A percentile compares a stretch with the other conserved stretches of the same genome.
Evolutionary conservation across 2,888 invertebrate species (phyloP).

Genomic region (Saturnia japonica): DNA sequence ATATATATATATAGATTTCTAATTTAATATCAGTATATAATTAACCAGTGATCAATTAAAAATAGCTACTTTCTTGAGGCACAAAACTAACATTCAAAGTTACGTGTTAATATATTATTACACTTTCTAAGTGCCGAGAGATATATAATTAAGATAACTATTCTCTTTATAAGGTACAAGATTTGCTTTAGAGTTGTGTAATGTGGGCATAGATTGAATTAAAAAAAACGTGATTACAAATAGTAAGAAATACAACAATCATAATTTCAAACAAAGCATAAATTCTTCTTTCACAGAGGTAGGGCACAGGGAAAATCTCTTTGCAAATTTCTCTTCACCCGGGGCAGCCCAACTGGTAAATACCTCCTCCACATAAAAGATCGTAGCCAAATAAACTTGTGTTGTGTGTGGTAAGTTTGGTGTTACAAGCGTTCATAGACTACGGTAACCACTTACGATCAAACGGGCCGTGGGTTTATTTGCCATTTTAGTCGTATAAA

Average conservation of each 20-base stretch:
- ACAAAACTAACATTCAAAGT: constrained; percentile 15
- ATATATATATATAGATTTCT: too few relatives aligned
- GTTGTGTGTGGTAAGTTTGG: too few relatives aligned
- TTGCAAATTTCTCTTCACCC: too few relatives aligned
- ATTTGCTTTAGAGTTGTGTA: constrained; percentile 12
- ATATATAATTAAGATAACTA: constrained; percentile 22
- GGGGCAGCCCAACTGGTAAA: too few relatives aligned
- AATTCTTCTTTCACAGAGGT: too few relatives aligned
- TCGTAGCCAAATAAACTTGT: too few relatives aligned
- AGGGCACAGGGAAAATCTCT: too few relatives aligned
- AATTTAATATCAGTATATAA: constrained; percentile 8
- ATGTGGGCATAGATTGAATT: constrained; percentile 7
- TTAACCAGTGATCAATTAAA: constrained; percentile 14
- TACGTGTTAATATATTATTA: constrained; percentile 22
- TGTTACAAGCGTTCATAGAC: too few relatives aligned
- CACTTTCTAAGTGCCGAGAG: constrained; percentile 22
- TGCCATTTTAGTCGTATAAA: too few relatives aligned
- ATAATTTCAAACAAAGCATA: neutral
- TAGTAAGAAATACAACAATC: neutral
- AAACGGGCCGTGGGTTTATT: too few relatives aligned
- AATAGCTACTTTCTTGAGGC: constrained; percentile 13
- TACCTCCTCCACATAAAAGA: too few relatives aligned
- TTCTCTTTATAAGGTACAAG: constrained; percentile 15
- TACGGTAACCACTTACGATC: too few relatives aligned
- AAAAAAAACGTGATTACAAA: neutral